Evolutionary conservation across 2,113 vertebrate genomes (phyloP), one percentile per base, ranked within the genome.

Genomic region (Petrocephalus zakoni): DNA sequence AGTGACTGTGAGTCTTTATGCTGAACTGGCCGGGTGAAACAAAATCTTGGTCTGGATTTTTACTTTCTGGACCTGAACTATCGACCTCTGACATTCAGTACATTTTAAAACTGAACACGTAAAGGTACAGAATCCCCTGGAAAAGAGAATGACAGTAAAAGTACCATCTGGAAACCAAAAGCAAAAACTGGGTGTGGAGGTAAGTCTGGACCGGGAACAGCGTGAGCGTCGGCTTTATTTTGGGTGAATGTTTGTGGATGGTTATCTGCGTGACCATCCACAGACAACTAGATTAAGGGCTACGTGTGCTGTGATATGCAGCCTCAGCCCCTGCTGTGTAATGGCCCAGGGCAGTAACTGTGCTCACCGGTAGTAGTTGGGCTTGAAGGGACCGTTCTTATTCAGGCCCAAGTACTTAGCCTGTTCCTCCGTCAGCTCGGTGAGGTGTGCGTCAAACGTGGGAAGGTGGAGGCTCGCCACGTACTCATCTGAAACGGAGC

Each of bases 311-410:
- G 72, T 78, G 34, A 83, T 21, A 42, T 83, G 2, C 37, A 22
- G 49, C 21, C 81, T 21, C 81, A 46, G 46, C 22, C 6, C 46
- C 46, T n/a, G 21, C 42, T 21, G 72, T 78, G 72, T 68, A 68
- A 25, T 49, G 49, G 49, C 17, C 22, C 2, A 22, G 22, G 49
- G 11, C 25, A 9, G 51, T 13, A 7, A 11, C 2, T 8, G 5
- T 22, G 34, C 82, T 94, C 85, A 98, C 98, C 98, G 97, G 93
- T 99, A 99, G 95, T 99, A 99, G 95, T 99, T 99, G 91, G 98
- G 98, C 95, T 99, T 99, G 92, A 99, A 99, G 89, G 98, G 98
- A 7, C 98, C 98, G 1, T 99, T 99, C 94, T 99, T 99, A 93
- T 99, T 99, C 90, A 99, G 94, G 89, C 98, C 98, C 93, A 99